Percentiles rank a stretch among this genome's conserved stretches.
Evolutionary conservation across 2,797 vertebrate species (phyloP).

Genomic region (Ambastaia sidthimunki): DNA sequence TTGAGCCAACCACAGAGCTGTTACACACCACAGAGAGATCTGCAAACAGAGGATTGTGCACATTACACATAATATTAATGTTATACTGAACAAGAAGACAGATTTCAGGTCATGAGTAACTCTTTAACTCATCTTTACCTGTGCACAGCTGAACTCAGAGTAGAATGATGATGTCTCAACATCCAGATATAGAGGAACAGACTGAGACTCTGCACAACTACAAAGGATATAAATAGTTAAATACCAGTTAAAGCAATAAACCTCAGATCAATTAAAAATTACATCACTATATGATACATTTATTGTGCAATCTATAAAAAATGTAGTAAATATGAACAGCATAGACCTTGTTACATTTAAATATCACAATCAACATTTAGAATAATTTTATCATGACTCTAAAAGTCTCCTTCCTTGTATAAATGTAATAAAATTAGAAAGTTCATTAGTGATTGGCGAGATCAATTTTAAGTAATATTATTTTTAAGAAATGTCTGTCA

Average conservation of each 20-base stretch:
- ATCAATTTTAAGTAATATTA: too few relatives aligned
- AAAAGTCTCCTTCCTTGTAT: too few relatives aligned
- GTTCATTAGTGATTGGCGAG: too few relatives aligned
- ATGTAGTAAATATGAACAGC: too few relatives aligned
- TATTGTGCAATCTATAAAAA: too few relatives aligned
- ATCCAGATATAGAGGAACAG: constrained; percentile 78
- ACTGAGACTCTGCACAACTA: constrained; percentile 80
- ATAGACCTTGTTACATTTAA: too few relatives aligned
- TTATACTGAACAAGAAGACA: background rate
- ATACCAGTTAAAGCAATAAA: background rate
- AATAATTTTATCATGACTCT: too few relatives aligned
- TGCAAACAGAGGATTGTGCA: constrained; percentile 49
- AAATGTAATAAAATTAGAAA: too few relatives aligned
- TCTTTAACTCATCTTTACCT: constrained; percentile 64
- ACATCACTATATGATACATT: too few relatives aligned
- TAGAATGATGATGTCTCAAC: constrained; percentile 81
- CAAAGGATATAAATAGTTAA: constrained; percentile 41
- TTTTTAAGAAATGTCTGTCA: too few relatives aligned
- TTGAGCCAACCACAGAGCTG: constrained; percentile 77
- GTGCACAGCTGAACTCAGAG: constrained; percentile 76
- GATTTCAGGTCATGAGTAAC: background rate
- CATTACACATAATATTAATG: background rate
- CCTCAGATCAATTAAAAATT: background rate
- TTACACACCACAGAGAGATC: constrained; percentile 79
- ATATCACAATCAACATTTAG: too few relatives aligned